A percentile compares a stretch with the other conserved stretches of the same genome.
These are phyloP conservation scores for Sycophila texana DNA, from an alignment of 2,888 invertebrate genomes.

Conservation along the genomic window DNA sequence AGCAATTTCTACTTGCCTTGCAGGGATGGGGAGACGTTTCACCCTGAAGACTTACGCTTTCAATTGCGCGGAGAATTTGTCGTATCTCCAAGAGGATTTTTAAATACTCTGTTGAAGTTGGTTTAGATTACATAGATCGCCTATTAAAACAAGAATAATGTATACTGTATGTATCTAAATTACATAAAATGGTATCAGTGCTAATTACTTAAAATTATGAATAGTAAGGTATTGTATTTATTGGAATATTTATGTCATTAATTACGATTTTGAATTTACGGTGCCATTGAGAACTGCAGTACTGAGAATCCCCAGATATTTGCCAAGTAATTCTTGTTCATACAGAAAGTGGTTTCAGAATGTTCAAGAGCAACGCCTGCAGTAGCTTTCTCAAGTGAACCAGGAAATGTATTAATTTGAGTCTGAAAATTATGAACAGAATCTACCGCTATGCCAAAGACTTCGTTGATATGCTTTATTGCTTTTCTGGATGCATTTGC, in stretches of 20 bases:
- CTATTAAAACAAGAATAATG: too few species aligned
- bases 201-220: too few species aligned
- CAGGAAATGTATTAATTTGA: constrained; percentile 47
- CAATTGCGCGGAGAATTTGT: constrained; percentile 29
- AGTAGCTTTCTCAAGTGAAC: neutral
- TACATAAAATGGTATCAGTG: too few species aligned
- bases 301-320: constrained; percentile 9
- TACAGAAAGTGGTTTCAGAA: constrained; percentile 19
- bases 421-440: constrained; percentile 42
- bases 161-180: too few species aligned
- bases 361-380: neutral
- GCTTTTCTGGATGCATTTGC: neutral
- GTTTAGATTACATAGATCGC: too few species aligned
- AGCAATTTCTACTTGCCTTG: constrained; percentile 44
- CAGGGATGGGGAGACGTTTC: neutral
- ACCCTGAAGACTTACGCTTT: neutral
- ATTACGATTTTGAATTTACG: neutral
- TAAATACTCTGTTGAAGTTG: too few species aligned
- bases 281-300: constrained; percentile 5
- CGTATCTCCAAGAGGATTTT: constrained; percentile 23
- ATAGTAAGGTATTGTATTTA: too few species aligned
- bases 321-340: constrained; percentile 26
- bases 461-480: too few species aligned
- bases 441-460: neutral
- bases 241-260: too few species aligned